phyloP scores from a whole-genome alignment of 2,113 vertebrate genomes.

The Cyanoramphus novaezelandiae region DNA sequence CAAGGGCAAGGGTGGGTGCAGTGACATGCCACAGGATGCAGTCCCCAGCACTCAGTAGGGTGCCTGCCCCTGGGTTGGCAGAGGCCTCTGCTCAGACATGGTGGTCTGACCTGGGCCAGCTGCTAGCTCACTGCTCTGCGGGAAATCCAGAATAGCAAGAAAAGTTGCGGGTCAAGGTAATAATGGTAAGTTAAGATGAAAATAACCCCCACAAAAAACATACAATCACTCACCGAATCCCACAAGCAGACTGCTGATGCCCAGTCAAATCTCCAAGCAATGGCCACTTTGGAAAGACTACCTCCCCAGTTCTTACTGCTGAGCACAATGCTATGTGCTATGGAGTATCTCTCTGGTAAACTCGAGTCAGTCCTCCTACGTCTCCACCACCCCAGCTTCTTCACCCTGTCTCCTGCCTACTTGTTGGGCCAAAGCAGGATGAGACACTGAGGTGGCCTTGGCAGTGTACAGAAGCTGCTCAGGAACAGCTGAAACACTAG shows the following conservation, averaged over 20 bases:
- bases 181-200: neutral
- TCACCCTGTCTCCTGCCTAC: neutral
- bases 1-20: neutral
- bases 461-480: neutral
- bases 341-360: neutral
- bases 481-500: neutral
- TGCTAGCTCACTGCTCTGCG: neutral
- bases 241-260: neutral
- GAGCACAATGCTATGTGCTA: rapidly evolving
- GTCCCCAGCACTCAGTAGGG: neutral
- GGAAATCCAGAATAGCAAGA: neutral
- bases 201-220: neutral
- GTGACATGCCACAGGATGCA: too few species aligned
- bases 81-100: neutral
- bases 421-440: neutral
- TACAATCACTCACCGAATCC: neutral
- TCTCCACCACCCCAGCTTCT: neutral
- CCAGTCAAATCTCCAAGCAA: neutral
- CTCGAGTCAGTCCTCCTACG: neutral
- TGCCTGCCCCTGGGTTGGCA: neutral
- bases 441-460: neutral
- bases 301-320: neutral
- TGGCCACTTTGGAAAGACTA: neutral
- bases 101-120: neutral
- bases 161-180: neutral